Conservation (phyloP, 2,888 invertebrate species). For the Agrochola litura region DNA sequence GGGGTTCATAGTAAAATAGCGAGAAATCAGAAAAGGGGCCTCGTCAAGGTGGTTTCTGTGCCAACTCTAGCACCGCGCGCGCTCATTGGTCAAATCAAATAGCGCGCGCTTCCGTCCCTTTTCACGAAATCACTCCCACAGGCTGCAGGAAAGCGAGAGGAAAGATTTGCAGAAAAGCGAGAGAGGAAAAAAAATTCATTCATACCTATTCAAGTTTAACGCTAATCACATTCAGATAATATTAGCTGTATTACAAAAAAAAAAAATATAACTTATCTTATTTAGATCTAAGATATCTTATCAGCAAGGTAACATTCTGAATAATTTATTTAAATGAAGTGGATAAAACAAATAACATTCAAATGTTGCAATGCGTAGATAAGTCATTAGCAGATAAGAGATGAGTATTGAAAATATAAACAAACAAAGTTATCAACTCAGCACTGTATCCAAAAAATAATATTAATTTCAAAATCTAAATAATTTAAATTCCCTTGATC, state of each 20-base stretch:
- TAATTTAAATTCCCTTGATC: not conserved
- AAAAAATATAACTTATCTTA: not conserved
- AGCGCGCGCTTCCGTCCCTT: too few species aligned
- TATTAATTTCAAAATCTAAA: not conserved
- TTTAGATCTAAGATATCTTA: not conserved
- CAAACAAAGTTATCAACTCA: not conserved
- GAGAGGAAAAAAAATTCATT: not conserved
- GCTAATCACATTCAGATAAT: not conserved
- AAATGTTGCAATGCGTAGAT: not conserved
- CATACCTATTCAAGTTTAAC: not conserved
- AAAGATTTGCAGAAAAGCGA: too few species aligned
- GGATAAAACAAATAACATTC: not conserved
- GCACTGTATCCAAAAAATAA: not conserved
- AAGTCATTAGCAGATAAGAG: not conserved
- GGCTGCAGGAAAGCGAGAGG: too few species aligned
- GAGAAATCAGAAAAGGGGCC: too few species aligned
- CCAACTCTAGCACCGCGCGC: too few species aligned
- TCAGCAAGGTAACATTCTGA: not conserved
- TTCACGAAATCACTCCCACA: too few species aligned
- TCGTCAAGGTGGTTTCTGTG: too few species aligned
- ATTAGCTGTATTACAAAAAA: conserved; percentile 4
- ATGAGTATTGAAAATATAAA: conserved; percentile 5
- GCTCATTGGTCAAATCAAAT: too few species aligned
- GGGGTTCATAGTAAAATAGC: too few species aligned
- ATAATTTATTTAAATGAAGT: not conserved